phyloP scores from a whole-genome alignment of 1,140 invertebrate species.

The Drosophila tani region DNA sequence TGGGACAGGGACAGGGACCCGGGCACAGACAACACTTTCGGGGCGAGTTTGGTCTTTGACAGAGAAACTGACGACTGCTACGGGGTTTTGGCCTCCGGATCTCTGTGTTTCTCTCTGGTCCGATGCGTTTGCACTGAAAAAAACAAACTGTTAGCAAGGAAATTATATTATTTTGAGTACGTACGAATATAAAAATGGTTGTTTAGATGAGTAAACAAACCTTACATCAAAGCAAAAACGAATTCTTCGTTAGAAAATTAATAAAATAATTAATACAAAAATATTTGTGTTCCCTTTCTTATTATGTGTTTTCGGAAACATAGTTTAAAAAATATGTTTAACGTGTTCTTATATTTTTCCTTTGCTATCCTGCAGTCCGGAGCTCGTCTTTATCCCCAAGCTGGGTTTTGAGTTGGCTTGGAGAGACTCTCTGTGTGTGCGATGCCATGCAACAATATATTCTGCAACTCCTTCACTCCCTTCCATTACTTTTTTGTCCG shows the following conservation, averaged over 20 bases:
- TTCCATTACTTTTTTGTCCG: slow-evolving; percentile 45
- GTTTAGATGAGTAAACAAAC: no score
- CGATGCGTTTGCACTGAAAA: slow-evolving; percentile 18
- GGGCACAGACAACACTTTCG: slow-evolving; percentile 38
- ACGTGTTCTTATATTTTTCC: background rate
- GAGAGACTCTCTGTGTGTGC: slow-evolving; percentile 21
- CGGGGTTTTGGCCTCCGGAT: slow-evolving; percentile 29
- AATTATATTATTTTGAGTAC: no score
- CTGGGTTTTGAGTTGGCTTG: slow-evolving; percentile 16
- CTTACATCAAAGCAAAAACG: background rate
- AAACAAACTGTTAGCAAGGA: background rate
- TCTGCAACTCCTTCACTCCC: slow-evolving; percentile 18
- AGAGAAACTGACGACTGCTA: slow-evolving; percentile 41
- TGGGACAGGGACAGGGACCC: slow-evolving; percentile 31
- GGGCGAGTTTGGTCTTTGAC: slow-evolving; percentile 51
- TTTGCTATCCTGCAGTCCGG: slow-evolving; percentile 13
- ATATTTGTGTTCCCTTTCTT: background rate
- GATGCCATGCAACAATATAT: slow-evolving; percentile 30
- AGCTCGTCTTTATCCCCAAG: slow-evolving; percentile 24
- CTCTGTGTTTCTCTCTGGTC: slow-evolving; percentile 9
- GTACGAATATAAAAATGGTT: no score
- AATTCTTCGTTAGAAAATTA: no score
- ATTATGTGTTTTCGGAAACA: background rate
- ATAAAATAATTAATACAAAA: no score
- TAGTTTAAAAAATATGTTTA: background rate